Evolutionary conservation across 1,140 invertebrate genomes (phyloP), one percentile per base, ranked within the genome.

Genomic region (Lasioglossum albipes): DNA sequence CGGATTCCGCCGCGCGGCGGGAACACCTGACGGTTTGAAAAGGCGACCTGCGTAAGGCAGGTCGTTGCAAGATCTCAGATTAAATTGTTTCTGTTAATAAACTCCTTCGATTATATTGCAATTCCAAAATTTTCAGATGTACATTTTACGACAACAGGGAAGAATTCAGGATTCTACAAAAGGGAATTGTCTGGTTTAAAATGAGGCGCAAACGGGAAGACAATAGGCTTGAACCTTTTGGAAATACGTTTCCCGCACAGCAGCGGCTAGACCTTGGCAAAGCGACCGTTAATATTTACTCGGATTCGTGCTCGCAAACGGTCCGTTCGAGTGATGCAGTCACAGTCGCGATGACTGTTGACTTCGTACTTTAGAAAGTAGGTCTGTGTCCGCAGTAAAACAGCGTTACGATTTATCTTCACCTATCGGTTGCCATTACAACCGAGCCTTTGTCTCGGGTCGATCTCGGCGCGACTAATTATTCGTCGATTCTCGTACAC

Each of bases 211-310:
- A 10, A 10, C 9, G 9, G 45, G 16, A 5, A 54, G 52, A 18
- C 52, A 54, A 54, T 16, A 54, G 18, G 52, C 1, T 6, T 16
- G 4, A 16, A 49, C 64, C 57, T 83, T 82, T 79, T 13, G 74
- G 36, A 83, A 82, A 57, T 6, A 57, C 64, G 42, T 54, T 18
- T 22, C 41, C 22, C 12, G 31, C 9, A 45, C 6, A 52, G 9
- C 16, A 22, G 42, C 61, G 41, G 41, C 42, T 61, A 71, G 71
- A 66, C 54, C 49, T 84, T 73, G 67, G 45, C 27, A 41, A 49
- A 61, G 27, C 41, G 74, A 49, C 31, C 59, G 45, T 71, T 67
- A 64, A 71, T 75, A 22, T 84, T 84, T 79, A 83, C 45, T 80
- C 75, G 64, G 80, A 72, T 75, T 75, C 66, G 62, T 74, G 49